Percentiles rank a stretch among this genome's conserved stretches.
Evolutionary conservation across 2,113 vertebrate species (phyloP).

Genomic region (Plotosus lineatus): DNA sequence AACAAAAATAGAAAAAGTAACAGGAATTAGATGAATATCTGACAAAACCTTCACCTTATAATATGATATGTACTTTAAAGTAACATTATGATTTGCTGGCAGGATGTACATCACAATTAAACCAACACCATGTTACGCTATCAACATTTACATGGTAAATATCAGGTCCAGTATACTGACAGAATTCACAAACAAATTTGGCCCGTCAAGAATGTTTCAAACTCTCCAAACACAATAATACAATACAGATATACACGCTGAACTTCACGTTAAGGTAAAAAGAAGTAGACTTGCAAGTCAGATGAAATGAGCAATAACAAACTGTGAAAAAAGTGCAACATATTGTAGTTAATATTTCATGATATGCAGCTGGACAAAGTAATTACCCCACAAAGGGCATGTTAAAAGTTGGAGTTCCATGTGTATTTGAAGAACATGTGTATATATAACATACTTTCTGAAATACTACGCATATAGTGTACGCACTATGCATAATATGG

Average conservation of each 20-base stretch:
- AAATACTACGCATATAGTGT: background rate
- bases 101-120: slow-evolving; percentile 39
- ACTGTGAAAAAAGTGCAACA: background rate
- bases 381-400: background rate
- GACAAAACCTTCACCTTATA: slow-evolving; percentile 1
- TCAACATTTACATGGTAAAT: slow-evolving; percentile 53
- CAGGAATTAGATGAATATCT: slow-evolving; percentile 4
- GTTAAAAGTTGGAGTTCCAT: background rate
- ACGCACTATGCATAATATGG: no score
- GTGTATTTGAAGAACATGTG: background rate
- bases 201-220: slow-evolving; percentile 38
- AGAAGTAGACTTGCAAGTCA: slow-evolving; percentile 29
- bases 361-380: background rate
- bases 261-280: slow-evolving; percentile 39
- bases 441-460: background rate
- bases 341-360: slow-evolving; percentile 16
- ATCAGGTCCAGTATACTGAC: slow-evolving; percentile 41
- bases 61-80: slow-evolving; percentile 22
- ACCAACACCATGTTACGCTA: slow-evolving; percentile 39
- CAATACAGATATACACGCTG: slow-evolving; percentile 31
- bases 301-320: background rate
- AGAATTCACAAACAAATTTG: slow-evolving; percentile 44
- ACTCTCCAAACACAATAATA: slow-evolving; percentile 21
- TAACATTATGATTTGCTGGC: slow-evolving; percentile 37
- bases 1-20: slow-evolving; percentile 23